A percentile compares a stretch with the other conserved stretches of the same genome.
Conservation (phyloP, 1,140 invertebrate species). For the Gryon sp. region DNA sequence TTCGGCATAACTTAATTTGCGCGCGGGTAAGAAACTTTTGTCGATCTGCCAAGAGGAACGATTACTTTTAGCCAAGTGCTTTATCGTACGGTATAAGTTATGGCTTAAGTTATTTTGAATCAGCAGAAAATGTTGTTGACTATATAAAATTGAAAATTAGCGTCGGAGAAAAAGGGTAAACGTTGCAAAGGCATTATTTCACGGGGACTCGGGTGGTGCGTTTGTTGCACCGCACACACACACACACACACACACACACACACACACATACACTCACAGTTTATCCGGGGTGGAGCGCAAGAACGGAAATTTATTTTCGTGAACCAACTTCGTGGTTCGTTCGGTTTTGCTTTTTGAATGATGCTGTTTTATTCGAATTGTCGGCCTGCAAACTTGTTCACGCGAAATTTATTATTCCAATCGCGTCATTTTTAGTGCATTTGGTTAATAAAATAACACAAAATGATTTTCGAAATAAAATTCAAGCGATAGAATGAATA, state of each 20-base stretch:
- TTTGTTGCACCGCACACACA: neutral
- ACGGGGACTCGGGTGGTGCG: neutral
- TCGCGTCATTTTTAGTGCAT: too few species aligned
- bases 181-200: conserved; percentile 1
- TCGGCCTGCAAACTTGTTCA: neutral
- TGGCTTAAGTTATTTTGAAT: conserved; percentile 32
- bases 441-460: too few species aligned
- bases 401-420: too few species aligned
- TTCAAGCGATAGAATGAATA: too few species aligned
- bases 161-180: neutral
- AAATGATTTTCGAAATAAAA: neutral
- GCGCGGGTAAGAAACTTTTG: conserved; percentile 27
- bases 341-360: neutral
- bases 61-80: conserved; percentile 2
- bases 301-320: neutral
- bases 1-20: conserved; percentile 20
- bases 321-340: neutral
- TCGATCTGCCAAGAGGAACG: conserved; percentile 23
- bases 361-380: neutral
- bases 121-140: conserved; percentile 32
- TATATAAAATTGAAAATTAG: conserved; percentile 41
- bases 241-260: too few species aligned
- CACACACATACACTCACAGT: too few species aligned
- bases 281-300: conserved; percentile 4
- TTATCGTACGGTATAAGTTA: conserved; percentile 26